Conservation (phyloP, 37 sponge, comb jelly and placozoan species). For the Ephydatia muelleri region DNA sequence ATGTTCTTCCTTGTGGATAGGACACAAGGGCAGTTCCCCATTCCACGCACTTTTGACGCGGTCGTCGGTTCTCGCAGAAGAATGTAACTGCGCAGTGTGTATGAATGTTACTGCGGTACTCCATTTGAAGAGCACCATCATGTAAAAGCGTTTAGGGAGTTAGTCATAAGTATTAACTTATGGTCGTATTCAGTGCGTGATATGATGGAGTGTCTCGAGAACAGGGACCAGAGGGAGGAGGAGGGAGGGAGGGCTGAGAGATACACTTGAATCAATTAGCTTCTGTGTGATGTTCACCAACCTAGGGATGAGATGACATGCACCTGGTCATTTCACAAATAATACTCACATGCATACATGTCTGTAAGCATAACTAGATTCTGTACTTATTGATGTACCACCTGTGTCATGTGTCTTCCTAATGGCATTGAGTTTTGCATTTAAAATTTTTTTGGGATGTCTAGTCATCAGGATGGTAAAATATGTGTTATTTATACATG, state of each 20-base stretch:
- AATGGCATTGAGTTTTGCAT: no score
- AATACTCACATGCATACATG: not conserved
- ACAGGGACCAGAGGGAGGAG: not conserved
- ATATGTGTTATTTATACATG: no score
- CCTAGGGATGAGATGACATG: not conserved
- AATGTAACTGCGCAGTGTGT: not conserved
- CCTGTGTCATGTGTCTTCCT: no score
- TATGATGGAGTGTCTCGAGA: not conserved
- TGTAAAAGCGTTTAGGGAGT: not conserved
- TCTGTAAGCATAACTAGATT: not conserved
- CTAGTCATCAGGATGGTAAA: no score
- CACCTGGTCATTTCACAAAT: not conserved
- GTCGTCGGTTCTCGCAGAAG: slow-evolving; percentile 11
- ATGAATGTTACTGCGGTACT: no score
- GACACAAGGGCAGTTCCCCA: slow-evolving; percentile 8
- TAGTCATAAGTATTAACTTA: not conserved
- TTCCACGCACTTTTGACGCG: slow-evolving; percentile 31
- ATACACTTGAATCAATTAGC: not conserved
- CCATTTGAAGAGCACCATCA: not conserved
- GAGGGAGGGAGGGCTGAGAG: not conserved
- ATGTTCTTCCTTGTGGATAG: slow-evolving; percentile 59
- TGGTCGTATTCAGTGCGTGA: not conserved
- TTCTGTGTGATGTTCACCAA: not conserved
- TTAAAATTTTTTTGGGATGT: no score
- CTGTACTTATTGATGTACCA: no score